These are phyloP conservation scores for Ichneumon xanthorius DNA, from an alignment of 2,888 invertebrate species.

Conservation along the genomic window DNA sequence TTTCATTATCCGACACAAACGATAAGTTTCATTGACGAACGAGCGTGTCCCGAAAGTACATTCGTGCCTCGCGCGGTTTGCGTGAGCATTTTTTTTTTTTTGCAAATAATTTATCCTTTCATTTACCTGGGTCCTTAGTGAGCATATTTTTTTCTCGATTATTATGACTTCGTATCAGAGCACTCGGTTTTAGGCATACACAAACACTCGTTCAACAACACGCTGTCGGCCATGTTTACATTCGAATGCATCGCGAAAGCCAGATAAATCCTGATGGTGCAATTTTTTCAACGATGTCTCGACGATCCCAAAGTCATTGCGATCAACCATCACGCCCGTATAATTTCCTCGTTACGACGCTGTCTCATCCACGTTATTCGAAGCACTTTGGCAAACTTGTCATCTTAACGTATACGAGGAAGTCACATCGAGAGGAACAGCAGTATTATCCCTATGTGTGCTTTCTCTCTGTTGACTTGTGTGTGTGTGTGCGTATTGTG, in stretches of 20 bases:
- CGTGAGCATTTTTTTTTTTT: not conserved
- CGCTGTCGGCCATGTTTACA: constrained; percentile 83
- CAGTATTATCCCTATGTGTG: constrained; percentile 13
- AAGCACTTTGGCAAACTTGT: constrained; percentile 8
- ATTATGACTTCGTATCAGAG: constrained; percentile 72
- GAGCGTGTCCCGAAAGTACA: not conserved
- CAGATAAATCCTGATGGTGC: constrained; percentile 29
- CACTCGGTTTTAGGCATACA: constrained; percentile 73
- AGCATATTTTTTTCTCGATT: constrained; percentile 75
- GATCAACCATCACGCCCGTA: not conserved
- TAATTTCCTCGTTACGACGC: not conserved
- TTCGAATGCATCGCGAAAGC: constrained; percentile 74
- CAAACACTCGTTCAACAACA: constrained; percentile 80
- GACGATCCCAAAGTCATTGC: not conserved
- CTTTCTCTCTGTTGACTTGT: not conserved
- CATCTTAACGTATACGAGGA: constrained; percentile 7
- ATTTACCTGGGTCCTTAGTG: constrained; percentile 78
- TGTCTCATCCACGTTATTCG: not conserved
- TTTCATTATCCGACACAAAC: constrained; percentile 54
- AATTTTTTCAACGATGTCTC: not conserved
- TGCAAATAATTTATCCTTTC: not conserved
- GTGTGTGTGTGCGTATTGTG: not conserved
- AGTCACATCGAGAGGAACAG: constrained; percentile 16
- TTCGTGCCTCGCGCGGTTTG: not conserved
- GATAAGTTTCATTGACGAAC: not conserved